Conservation (phyloP, 2,888 invertebrate genomes). For the Cosmorhoe ocellata region DNA sequence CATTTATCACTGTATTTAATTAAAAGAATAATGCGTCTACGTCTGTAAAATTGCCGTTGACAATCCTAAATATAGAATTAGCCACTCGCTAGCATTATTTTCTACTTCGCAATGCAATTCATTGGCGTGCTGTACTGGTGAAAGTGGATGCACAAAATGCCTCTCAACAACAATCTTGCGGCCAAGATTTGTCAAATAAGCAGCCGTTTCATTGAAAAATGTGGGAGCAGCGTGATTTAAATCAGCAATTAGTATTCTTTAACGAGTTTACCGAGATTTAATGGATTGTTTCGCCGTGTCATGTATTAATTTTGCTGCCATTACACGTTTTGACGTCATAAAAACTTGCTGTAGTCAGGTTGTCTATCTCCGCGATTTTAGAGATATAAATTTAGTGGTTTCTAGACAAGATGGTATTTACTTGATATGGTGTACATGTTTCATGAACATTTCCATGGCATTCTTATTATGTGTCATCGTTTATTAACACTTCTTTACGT, state of each 20-base stretch:
- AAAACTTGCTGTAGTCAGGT: conserved; percentile 8
- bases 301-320: conserved; percentile 27
- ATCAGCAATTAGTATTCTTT: conserved; percentile 35
- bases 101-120: conserved; percentile 56
- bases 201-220: conserved; percentile 38
- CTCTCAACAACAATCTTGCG: conserved; percentile 47
- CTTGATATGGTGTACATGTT: conserved; percentile 10
- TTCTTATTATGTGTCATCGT: conserved; percentile 18
- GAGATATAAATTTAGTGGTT: neutral
- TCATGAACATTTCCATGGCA: conserved; percentile 24
- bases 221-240: conserved; percentile 33
- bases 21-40: no score
- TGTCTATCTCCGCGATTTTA: conserved; percentile 8
- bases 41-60: conserved; percentile 33
- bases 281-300: conserved; percentile 31
- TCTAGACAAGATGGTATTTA: neutral
- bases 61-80: conserved; percentile 42
- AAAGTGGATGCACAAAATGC: conserved; percentile 74
- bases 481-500: conserved; percentile 29
- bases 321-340: conserved; percentile 38
- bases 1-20: no score
- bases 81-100: conserved; percentile 49
- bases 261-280: conserved; percentile 40
- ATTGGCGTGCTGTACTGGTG: conserved; percentile 71
- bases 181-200: conserved; percentile 47